Evolutionary conservation across 2,888 invertebrate species (phyloP).

Genomic region (Ganaspis brasiliensis): DNA sequence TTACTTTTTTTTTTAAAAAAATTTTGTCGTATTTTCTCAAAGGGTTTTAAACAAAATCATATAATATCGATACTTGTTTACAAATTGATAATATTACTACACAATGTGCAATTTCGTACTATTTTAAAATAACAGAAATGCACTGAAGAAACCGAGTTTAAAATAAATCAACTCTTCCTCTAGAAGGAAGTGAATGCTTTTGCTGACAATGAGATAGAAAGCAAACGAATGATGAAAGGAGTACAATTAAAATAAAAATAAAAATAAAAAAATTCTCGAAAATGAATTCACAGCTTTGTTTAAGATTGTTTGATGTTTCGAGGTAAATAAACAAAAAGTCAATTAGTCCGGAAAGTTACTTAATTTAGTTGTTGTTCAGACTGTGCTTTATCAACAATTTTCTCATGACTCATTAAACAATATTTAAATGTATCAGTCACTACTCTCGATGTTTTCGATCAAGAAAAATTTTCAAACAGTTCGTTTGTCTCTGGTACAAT

Average conservation of each 20-base stretch:
- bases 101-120: no score
- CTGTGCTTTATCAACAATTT: background rate
- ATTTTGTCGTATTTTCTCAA: no score
- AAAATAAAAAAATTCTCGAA: slow-evolving; percentile 9
- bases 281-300: background rate
- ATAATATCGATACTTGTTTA: no score
- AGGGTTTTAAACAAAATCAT: no score
- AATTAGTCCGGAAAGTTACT: slow-evolving; percentile 15
- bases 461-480: background rate
- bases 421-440: background rate
- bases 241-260: background rate
- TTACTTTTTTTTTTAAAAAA: no score
- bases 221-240: background rate
- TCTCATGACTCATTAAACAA: slow-evolving; percentile 20
- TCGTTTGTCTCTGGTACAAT: no score
- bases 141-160: background rate
- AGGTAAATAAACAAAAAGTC: background rate
- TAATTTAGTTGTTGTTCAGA: background rate
- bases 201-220: background rate
- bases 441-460: background rate
- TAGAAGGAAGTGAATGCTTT: background rate
- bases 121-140: no score
- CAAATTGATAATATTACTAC: no score
- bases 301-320: background rate
- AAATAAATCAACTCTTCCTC: background rate